These are phyloP conservation scores for Entomobrya proxima DNA, from an alignment of 2,888 invertebrate species.

Conservation along the genomic window DNA sequence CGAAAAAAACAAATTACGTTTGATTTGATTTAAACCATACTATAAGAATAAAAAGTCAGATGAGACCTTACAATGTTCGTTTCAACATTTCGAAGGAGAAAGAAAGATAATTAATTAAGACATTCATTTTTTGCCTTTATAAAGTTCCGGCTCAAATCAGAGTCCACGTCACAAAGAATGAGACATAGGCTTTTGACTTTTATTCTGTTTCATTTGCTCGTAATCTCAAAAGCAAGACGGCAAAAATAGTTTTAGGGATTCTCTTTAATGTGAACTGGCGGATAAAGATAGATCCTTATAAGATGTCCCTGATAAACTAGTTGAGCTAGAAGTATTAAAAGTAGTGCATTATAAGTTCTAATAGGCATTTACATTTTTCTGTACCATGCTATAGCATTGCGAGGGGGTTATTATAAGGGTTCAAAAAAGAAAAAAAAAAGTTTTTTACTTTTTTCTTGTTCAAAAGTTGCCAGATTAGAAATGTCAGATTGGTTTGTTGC, in stretches of 20 bases:
- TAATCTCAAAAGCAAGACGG: neutral
- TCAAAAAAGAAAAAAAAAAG: neutral
- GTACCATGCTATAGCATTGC: neutral
- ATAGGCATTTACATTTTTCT: neutral
- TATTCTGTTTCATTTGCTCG: constrained; percentile 1
- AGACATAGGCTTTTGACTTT: neutral
- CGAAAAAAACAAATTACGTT: too few species aligned
- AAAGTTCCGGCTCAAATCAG: neutral
- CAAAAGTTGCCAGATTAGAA: constrained; percentile 37
- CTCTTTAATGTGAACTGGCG: neutral
- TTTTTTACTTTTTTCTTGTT: neutral
- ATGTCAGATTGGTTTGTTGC: constrained; percentile 37
- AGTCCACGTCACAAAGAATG: neutral
- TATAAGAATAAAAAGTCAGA: too few species aligned
- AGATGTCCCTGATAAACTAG: too few species aligned
- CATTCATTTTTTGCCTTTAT: neutral
- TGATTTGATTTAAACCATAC: too few species aligned
- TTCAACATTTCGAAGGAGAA: neutral
- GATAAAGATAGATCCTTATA: too few species aligned
- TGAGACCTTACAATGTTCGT: too few species aligned
- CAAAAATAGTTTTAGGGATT: neutral
- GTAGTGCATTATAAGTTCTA: too few species aligned
- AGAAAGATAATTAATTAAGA: constrained; percentile 15
- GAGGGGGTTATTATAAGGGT: neutral
- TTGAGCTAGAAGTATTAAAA: too few species aligned